Base-by-base conservation (phyloP, 1,140 invertebrate genomes). In the Trypoxylus dichotomus region DNA sequence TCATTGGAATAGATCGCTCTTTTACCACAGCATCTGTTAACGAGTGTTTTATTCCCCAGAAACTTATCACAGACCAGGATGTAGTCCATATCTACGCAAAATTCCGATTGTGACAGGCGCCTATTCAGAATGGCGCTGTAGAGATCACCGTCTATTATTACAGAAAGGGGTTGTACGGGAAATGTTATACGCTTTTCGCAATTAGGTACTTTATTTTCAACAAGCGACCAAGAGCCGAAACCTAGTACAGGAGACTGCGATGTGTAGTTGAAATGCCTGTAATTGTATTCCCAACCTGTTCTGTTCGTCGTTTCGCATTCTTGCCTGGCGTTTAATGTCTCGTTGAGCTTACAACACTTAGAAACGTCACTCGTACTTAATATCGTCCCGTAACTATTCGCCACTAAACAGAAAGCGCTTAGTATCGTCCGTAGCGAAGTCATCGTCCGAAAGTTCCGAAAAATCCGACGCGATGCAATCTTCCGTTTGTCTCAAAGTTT, bases 141-240 rank as follows among this genome's bases (percentile, higher is more conserved):
- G 6, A 68, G 60, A 13, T 13, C 0, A 3, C 60, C 60, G 3
- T 27, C 8, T 21, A 68, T 68, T 29, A 68, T 13, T 24, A 68
- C 60, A 15, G 13, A 27, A 24, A 68, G 21, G 1, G 60, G 60
- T 68, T 24, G 1, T 11, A 24, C 21, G 21, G 60, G 60, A 29
- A 68, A 10, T 2, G 60, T 13, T 13, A 68, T 25, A 5, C 60
- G 21, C 15, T 15, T 68, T 10, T 68, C 60, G 60, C 60, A 68
- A 68, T 68, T 68, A 29, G 60, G 60, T 29, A 68, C 60, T 68
- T 68, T 68, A 29, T 68, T 68, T 29, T 68, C 60, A 24, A 68
- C 13, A 27, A 68, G 60, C 21, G 60, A 24, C 60, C 60, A 8
- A 68, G 21, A 13, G 24, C 60, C 60, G 60, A 68, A 68, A 68